Conservation (phyloP, 2,797 vertebrate species). For the Melanotaenia boesemani region DNA sequence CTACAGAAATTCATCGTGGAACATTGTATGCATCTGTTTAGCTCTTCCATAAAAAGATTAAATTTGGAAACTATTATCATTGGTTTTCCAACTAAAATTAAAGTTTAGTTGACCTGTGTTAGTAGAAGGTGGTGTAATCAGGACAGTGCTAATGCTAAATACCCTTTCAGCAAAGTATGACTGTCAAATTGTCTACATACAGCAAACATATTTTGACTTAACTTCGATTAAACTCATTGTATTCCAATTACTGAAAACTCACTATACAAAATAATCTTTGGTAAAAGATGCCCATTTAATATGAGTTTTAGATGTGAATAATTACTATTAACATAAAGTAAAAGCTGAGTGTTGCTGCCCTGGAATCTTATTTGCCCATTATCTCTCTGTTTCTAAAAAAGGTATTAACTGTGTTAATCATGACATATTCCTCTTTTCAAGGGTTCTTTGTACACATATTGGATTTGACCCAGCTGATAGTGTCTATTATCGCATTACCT, state of each 20-base stretch:
- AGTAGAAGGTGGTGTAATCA: too few relatives aligned
- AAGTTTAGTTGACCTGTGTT: too few relatives aligned
- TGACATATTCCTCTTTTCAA: not conserved
- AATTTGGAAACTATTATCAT: too few relatives aligned
- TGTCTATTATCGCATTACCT: not conserved
- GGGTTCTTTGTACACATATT: not conserved
- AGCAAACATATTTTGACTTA: not conserved
- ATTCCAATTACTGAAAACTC: not conserved
- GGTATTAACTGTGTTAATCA: constrained; percentile 6
- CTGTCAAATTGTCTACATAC: not conserved
- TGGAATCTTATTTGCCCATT: constrained; percentile 8
- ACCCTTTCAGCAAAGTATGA: too few relatives aligned
- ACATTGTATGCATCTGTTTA: too few relatives aligned
- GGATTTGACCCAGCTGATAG: constrained; percentile 13
- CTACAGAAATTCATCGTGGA: too few relatives aligned
- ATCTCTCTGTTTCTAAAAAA: constrained; percentile 1
- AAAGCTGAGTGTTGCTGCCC: not conserved
- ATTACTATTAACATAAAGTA: not conserved
- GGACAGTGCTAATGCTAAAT: too few relatives aligned
- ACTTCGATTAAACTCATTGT: not conserved
- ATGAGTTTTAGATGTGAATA: not conserved
- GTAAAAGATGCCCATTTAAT: not conserved
- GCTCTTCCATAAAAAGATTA: too few relatives aligned
- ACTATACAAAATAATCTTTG: not conserved
- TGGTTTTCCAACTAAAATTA: too few relatives aligned